Evolutionary conservation across 2,797 vertebrate species (phyloP).

Genomic region (Pelobates cultripes): DNA sequence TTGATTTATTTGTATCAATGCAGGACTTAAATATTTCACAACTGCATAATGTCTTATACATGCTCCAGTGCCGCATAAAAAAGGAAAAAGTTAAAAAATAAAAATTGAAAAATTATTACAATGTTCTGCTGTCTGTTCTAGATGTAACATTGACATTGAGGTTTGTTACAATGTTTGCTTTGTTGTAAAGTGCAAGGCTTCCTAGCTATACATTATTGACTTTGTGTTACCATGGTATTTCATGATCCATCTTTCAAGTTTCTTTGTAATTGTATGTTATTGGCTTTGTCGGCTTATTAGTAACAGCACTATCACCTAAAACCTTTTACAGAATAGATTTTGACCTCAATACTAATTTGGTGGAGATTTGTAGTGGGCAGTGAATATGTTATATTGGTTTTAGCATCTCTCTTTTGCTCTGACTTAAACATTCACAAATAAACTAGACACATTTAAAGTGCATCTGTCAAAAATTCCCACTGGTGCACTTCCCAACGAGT

Average conservation of each 20-base stretch:
- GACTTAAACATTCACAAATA: no score
- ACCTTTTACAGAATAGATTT: constrained; percentile 18
- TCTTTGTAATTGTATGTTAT: constrained; percentile 13
- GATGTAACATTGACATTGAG: neutral
- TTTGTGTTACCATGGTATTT: constrained; percentile 16
- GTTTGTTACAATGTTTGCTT: constrained; percentile 21
- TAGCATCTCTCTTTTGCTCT: no score
- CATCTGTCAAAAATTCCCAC: no score
- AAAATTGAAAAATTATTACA: neutral
- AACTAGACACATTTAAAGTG: no score
- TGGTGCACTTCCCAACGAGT: no score
- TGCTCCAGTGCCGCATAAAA: no score
- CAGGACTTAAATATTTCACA: no score
- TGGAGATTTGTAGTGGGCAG: constrained; percentile 26
- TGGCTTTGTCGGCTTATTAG: neutral
- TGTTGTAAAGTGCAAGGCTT: neutral
- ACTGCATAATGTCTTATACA: no score
- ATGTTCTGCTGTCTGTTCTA: neutral
- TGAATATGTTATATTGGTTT: neutral
- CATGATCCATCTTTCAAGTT: constrained; percentile 17
- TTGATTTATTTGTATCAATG: no score
- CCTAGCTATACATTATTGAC: constrained; percentile 15
- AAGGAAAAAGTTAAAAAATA: no score
- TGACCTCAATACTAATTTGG: constrained; percentile 19
- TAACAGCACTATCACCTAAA: constrained; percentile 11